Evolutionary conservation across 1,140 invertebrate genomes (phyloP), one percentile per base, ranked within the genome.

Genomic region (Cherax destructor): DNA sequence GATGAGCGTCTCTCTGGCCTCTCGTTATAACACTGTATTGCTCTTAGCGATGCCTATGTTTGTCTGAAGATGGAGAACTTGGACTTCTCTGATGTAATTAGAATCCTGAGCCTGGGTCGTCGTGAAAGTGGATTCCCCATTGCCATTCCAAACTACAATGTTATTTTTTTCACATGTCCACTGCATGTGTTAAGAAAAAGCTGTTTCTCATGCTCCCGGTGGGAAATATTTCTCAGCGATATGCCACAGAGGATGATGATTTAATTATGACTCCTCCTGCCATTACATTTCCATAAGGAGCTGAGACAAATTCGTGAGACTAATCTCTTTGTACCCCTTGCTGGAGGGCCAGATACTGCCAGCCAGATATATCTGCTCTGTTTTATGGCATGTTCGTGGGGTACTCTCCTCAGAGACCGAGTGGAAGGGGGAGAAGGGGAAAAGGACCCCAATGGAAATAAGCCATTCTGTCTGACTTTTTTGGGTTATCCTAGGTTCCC

Each of bases 221-320:
- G 11, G 21, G 61, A 18, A 18, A 18, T 65, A 7, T 52, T 13
- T 59, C 24, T 24, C 50, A 13, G 13, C 47, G 65, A 30, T 18
- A 52, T 30, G 2, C 61, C 41, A n/a, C 50, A 72, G 79, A 24
- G 78, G 78, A 88, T 88, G 86, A 81, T 88, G 79, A 88, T 88
- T 88, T 88, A 88, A 88, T 88, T 88, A 88, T 88, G 79, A 61
- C 41, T 81, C 61, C 47, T 69, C 86, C 79, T 72, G 86, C 86
- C 86, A 88, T 88, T 88, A 88, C 86, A 88, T 88, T 88, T 69
- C 86, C 86, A 88, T 88, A 88, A 88, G 79, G 86, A 61, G 56
- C 78, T 79, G 86, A 81, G 86, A 88, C 86, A 88, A 88, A 88
- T 88, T 47, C 61, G 86, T 65, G 86, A 80, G 79, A 88, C 86